Evolutionary conservation across 1,140 invertebrate genomes (phyloP).

Genomic region (Pararge aegeria): DNA sequence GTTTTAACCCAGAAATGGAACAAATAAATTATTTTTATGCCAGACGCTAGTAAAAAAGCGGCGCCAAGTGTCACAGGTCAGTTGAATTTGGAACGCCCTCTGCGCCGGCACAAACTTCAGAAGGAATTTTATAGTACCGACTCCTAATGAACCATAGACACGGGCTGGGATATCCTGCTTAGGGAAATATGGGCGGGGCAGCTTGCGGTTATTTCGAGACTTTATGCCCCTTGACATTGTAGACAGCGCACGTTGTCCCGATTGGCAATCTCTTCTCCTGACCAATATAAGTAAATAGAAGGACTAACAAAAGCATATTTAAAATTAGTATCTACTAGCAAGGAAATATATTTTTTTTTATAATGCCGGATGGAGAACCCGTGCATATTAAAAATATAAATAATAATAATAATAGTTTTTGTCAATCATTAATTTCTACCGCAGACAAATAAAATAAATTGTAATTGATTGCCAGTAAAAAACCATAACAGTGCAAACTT

Average conservation of each 20-base stretch:
- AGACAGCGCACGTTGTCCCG: constrained; percentile 5
- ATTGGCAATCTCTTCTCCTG: too few species aligned
- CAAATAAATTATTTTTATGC: neutral
- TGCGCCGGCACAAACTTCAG: constrained; percentile 28
- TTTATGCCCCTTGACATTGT: constrained; percentile 29
- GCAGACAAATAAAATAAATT: too few species aligned
- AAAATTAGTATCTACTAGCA: too few species aligned
- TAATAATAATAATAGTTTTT: too few species aligned
- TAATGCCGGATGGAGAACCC: too few species aligned
- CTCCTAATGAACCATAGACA: constrained; percentile 46
- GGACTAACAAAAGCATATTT: too few species aligned
- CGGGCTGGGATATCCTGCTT: constrained; percentile 45
- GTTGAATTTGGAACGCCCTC: constrained; percentile 40
- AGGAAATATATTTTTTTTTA: too few species aligned
- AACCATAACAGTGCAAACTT: too few species aligned
- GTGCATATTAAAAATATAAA: too few species aligned
- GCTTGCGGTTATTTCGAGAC: constrained; percentile 26
- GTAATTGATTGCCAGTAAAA: too few species aligned
- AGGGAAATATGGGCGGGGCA: constrained; percentile 24
- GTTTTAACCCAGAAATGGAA: neutral
- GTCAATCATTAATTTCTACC: too few species aligned
- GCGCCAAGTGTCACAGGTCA: constrained; percentile 67
- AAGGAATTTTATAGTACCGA: constrained; percentile 46
- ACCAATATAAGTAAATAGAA: too few species aligned
- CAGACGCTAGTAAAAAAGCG: constrained; percentile 54